Evolutionary conservation across 2,113 vertebrate species (phyloP).

Genomic region (Aramus guarauna): DNA sequence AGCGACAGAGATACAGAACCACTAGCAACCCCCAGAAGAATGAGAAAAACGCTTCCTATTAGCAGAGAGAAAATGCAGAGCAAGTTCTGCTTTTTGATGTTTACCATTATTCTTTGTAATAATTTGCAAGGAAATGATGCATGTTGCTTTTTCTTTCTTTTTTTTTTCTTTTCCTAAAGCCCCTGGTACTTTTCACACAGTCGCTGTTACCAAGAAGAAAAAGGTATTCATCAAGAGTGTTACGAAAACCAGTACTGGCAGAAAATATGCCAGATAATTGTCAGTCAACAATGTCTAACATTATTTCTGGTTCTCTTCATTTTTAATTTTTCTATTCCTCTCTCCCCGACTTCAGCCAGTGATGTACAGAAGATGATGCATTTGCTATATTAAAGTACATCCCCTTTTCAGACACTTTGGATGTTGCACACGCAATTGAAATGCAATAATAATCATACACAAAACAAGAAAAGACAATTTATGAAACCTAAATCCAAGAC

Average conservation of each 20-base stretch:
- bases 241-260: neutral
- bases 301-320: neutral
- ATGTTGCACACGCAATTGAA: constrained; percentile 4
- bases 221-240: constrained; percentile 12
- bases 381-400: constrained; percentile 47
- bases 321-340: neutral
- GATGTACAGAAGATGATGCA: constrained; percentile 39
- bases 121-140: neutral
- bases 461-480: neutral
- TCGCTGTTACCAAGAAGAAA: constrained; percentile 37
- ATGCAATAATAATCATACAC: constrained; percentile 26
- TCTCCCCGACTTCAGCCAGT: neutral
- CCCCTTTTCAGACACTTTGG: constrained; percentile 22
- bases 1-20: neutral
- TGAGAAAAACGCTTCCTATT: neutral
- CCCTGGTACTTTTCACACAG: constrained; percentile 22
- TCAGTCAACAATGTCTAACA: neutral
- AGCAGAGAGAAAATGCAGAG: neutral
- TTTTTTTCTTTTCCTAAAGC: neutral
- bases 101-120: neutral
- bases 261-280: constrained; percentile 11
- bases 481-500: neutral
- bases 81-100: constrained; percentile 12
- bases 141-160: neutral
- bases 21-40: neutral